Conservation (phyloP, 2,888 invertebrate genomes). For the Colostygia pectinataria region DNA sequence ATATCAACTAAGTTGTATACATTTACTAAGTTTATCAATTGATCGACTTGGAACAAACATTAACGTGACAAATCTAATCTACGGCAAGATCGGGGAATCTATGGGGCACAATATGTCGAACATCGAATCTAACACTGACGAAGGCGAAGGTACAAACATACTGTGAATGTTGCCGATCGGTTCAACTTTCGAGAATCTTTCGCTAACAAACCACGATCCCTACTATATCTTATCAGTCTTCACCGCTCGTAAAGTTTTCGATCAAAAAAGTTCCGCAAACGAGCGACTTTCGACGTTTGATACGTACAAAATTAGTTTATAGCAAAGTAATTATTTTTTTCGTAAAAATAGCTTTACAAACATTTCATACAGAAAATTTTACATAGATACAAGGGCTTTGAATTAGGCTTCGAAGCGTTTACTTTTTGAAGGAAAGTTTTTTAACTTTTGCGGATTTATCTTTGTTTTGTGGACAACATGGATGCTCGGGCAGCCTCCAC, state of each 20-base stretch:
- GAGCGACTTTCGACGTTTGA: conserved; percentile 72
- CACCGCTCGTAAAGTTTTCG: conserved; percentile 75
- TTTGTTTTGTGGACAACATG: conserved; percentile 85
- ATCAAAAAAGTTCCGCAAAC: conserved; percentile 69
- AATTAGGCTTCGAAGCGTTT: conserved; percentile 72
- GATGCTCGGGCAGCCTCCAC: conserved; percentile 88
- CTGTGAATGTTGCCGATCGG: conserved; percentile 62
- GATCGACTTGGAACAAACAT: conserved; percentile 73
- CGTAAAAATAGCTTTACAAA: conserved; percentile 81
- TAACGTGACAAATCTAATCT: conserved; percentile 73
- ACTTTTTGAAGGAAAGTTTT: conserved; percentile 79
- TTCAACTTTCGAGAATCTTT: conserved; percentile 58
- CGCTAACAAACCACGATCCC: conserved; percentile 69
- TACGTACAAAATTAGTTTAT: conserved; percentile 57
- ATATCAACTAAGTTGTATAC: conserved; percentile 76
- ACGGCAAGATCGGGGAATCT: conserved; percentile 66
- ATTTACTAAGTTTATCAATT: conserved; percentile 70
- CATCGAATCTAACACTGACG: conserved; percentile 76
- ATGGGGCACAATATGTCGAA: conserved; percentile 66
- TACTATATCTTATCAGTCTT: conserved; percentile 80
- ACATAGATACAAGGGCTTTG: conserved; percentile 68
- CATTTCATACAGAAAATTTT: conserved; percentile 70
- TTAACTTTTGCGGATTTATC: conserved; percentile 78
- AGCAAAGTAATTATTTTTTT: conserved; percentile 64
- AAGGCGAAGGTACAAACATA: conserved; percentile 67